phyloP scores from a whole-genome alignment of 1,140 invertebrate genomes.

The Drosophila kanapiae region DNA sequence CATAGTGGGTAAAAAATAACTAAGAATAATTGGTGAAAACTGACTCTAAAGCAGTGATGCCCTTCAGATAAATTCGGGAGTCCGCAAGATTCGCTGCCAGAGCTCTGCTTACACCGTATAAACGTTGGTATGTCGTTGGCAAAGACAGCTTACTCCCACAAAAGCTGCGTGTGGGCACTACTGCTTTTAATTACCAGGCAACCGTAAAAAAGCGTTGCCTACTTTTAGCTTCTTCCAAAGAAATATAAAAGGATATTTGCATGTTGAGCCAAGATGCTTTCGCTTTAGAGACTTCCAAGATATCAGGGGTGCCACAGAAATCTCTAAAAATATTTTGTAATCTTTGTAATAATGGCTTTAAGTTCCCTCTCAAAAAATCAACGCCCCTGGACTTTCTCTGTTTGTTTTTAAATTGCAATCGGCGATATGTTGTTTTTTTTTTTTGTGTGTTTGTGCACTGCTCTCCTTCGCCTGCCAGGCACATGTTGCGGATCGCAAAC shows the following conservation, averaged over 20 bases:
- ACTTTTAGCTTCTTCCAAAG: neutral
- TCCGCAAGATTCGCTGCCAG: too few relatives aligned
- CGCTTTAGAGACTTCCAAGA: too few relatives aligned
- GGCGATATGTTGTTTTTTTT: constrained; percentile 12
- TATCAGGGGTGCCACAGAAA: neutral
- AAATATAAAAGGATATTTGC: neutral
- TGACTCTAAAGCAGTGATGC: too few relatives aligned
- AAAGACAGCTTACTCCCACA: too few relatives aligned
- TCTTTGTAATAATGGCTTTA: too few relatives aligned
- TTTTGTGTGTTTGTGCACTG: constrained; percentile 24
- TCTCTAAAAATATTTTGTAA: neutral
- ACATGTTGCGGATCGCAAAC: constrained; percentile 67
- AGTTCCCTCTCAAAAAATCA: neutral
- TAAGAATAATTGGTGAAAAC: too few relatives aligned
- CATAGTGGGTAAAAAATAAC: neutral
- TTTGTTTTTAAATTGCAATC: constrained; percentile 41
- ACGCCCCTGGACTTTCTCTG: constrained; percentile 13
- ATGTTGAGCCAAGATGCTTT: neutral
- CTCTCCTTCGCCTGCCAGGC: constrained; percentile 44
- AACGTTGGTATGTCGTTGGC: too few relatives aligned
- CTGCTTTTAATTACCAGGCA: too few relatives aligned
- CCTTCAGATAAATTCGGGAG: too few relatives aligned
- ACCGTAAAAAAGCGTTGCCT: neutral
- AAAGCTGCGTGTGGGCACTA: too few relatives aligned
- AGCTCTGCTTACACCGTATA: too few relatives aligned